Percentiles rank a stretch among this genome's conserved stretches.
These are phyloP conservation scores for Stichopus chloronotus DNA, from an alignment of 35 echinoderm and acorn worm genomes.

Conservation along the genomic window DNA sequence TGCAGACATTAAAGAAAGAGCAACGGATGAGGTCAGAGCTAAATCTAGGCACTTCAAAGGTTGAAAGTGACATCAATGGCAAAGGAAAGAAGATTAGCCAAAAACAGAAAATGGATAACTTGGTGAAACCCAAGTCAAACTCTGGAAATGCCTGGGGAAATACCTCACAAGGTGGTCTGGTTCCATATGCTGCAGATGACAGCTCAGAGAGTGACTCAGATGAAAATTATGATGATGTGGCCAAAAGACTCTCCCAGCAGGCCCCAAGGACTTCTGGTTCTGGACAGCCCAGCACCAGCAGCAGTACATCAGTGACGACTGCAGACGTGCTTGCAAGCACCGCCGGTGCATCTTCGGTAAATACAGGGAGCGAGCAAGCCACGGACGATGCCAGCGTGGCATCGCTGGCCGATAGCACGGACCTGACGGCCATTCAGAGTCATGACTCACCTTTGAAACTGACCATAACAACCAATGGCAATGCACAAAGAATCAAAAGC, in stretches of 20 bases:
- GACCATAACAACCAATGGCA: conserved; percentile 88
- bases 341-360: neutral
- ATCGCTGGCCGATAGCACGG: conserved; percentile 73
- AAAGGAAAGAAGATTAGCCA: conserved; percentile 48
- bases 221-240: conserved; percentile 78
- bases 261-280: conserved; percentile 24
- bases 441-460: conserved; percentile 84
- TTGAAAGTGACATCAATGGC: neutral
- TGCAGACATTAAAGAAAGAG: conserved; percentile 27
- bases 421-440: conserved; percentile 80
- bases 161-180: conserved; percentile 58
- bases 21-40: conserved; percentile 25
- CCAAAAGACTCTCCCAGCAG: conserved; percentile 57
- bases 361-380: neutral
- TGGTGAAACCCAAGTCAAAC: conserved; percentile 49
- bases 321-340: neutral
- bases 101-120: conserved; percentile 20
- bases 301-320: neutral
- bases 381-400: conserved; percentile 47
- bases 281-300: conserved; percentile 53
- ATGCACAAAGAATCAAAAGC: conserved; percentile 80
- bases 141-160: neutral
- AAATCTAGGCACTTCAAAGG: neutral
- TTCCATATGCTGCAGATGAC: conserved; percentile 81
- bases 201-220: conserved; percentile 81